These are phyloP conservation scores for Cladopsammia gracilis DNA, from an alignment of 64 coral and sea anemone genomes.

Conservation along the genomic window DNA sequence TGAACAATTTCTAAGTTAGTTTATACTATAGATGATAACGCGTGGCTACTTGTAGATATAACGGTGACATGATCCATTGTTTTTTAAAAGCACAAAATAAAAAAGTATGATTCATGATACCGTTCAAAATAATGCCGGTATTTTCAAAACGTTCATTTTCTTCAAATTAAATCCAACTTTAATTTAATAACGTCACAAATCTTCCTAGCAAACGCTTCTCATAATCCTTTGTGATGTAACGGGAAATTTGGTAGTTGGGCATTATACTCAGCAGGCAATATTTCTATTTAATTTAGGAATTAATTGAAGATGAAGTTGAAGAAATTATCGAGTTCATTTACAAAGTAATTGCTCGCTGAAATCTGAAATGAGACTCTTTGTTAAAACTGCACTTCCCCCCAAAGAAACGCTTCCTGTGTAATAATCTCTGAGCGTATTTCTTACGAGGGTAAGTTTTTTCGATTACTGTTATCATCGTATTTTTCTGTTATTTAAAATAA, in stretches of 20 bases:
- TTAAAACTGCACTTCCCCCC: not conserved
- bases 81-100: no score
- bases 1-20: no score
- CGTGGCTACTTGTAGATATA: no score
- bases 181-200: not conserved
- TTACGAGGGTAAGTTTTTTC: no score
- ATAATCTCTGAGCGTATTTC: no score
- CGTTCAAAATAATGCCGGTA: not conserved
- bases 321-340: not conserved
- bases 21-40: no score
- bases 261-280: not conserved
- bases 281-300: not conserved
- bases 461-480: no score
- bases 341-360: conserved; percentile 11
- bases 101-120: no score
- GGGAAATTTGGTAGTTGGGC: not conserved
- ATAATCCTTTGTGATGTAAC: not conserved
- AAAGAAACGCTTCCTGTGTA: not conserved
- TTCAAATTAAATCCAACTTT: not conserved
- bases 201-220: not conserved
- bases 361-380: not conserved
- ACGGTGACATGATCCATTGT: no score
- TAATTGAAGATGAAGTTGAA: conserved; percentile 4
- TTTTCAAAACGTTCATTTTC: not conserved
- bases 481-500: not conserved